Evolutionary conservation across 2,888 invertebrate genomes (phyloP), one percentile per base, ranked within the genome.

Genomic region (Cephalotes varians): DNA sequence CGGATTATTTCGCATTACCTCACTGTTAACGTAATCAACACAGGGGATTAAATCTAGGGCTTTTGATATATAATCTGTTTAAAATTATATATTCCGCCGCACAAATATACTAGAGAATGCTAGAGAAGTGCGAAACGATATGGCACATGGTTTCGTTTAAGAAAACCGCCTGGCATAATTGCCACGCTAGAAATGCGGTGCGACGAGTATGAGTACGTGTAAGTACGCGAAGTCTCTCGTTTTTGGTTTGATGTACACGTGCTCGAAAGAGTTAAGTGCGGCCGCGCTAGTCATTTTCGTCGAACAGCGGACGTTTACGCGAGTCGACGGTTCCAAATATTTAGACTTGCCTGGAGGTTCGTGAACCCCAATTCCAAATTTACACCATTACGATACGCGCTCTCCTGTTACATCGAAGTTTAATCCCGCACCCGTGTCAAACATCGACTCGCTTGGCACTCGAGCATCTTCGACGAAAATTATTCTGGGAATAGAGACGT

Each of bases 341-440:
- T 91, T 90, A 86, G 51, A 73, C 60, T 80, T 71, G 72, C 64
- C 60, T 21, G 49, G 82, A 85, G 87, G 90, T 87, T 91, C 85
- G 85, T 90, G 86, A 89, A 91, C 86, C 83, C 84, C 85, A 84
- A 86, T 85, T 81, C 84, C 86, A 83, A 85, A 86, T 86, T 82
- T 85, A 71, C 77, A 77, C 77, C 77, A 31, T 77, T 77, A 77
- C 77, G 73, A 65, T 82, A 73, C 37, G 44, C 54, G 56, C 64
- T 82, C 72, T 82, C 58, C 65, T 64, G n/a, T 77, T 77, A 77
- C 77, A 65, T 65, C 76, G 44, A 31, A 18, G 18, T 56, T 77
- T 44, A 56, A 77, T 67, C 18, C 15, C 49, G 12, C 69, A 21
- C 5, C 15, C 31, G 25, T 25, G 51, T 54, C 4, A 37, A 64